phyloP scores from a whole-genome alignment of 1,140 invertebrate species.

The Orchestia grillus region DNA sequence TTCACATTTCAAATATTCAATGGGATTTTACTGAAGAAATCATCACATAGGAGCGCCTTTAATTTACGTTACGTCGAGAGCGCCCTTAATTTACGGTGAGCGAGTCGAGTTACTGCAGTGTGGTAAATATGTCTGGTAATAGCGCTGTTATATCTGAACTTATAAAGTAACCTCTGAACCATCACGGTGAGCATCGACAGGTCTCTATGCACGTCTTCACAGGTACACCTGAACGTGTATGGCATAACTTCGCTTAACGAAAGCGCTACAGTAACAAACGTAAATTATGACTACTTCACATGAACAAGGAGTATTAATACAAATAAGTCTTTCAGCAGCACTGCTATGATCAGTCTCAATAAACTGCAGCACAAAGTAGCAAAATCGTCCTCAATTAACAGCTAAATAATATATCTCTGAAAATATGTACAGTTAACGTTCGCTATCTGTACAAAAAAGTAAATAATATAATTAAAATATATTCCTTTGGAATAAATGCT shows the following conservation, averaged over 20 bases:
- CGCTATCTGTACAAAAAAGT: conserved; percentile 24
- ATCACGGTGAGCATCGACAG: not conserved
- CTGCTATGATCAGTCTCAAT: not conserved
- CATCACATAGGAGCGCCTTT: too few relatives aligned
- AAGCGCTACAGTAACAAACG: not conserved
- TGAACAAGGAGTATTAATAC: not conserved
- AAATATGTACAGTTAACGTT: conserved; percentile 20
- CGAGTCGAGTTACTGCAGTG: too few relatives aligned
- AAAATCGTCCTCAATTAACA: not conserved
- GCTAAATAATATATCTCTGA: conserved; percentile 12
- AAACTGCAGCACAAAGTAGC: not conserved
- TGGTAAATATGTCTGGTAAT: too few relatives aligned
- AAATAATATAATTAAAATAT: conserved; percentile 1
- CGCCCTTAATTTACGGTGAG: too few relatives aligned
- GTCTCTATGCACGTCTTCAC: not conserved
- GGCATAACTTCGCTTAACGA: not conserved
- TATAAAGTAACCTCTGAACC: not conserved
- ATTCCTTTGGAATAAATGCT: conserved; percentile 39
- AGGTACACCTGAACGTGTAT: not conserved
- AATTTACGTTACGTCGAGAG: too few relatives aligned
- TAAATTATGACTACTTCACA: not conserved
- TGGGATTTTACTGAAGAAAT: not conserved
- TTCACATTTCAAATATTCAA: not conserved
- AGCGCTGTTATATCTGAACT: not conserved
- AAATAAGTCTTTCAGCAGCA: not conserved